A percentile compares a stretch with the other conserved stretches of the same genome.
These are phyloP conservation scores for Drosophila busckii DNA, from an alignment of 1,140 invertebrate species.

Conservation along the genomic window DNA sequence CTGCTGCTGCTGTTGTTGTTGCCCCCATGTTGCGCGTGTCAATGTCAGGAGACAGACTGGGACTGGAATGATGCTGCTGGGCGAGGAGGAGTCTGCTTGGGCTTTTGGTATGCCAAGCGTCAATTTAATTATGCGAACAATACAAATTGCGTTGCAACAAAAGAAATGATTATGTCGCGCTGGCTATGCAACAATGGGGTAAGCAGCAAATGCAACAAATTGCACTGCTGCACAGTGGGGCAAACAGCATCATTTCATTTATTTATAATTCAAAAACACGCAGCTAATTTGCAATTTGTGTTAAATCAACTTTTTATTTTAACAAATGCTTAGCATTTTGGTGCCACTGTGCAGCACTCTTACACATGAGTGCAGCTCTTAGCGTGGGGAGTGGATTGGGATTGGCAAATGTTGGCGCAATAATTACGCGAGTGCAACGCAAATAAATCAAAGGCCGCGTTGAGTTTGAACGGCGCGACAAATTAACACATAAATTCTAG, in stretches of 20 bases:
- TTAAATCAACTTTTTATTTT: too few relatives aligned
- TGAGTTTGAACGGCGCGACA: slow-evolving; percentile 60
- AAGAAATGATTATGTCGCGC: slow-evolving; percentile 68
- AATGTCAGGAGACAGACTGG: slow-evolving; percentile 44
- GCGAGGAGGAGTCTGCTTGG: not conserved
- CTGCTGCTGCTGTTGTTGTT: not conserved
- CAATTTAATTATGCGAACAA: slow-evolving; percentile 77
- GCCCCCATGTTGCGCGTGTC: slow-evolving; percentile 53
- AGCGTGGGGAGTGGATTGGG: too few relatives aligned
- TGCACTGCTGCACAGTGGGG: slow-evolving; percentile 15
- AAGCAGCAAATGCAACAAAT: slow-evolving; percentile 62
- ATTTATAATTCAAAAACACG: too few relatives aligned
- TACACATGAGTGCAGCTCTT: too few relatives aligned
- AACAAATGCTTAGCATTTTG: too few relatives aligned
- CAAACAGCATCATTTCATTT: too few relatives aligned
- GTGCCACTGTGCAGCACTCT: not conserved
- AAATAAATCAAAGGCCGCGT: slow-evolving; percentile 69
- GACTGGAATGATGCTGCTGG: not conserved
- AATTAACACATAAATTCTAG: slow-evolving; percentile 77
- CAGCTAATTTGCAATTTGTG: too few relatives aligned
- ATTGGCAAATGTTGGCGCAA: slow-evolving; percentile 32
- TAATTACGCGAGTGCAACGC: slow-evolving; percentile 24
- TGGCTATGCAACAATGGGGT: slow-evolving; percentile 16
- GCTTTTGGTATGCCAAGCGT: slow-evolving; percentile 61
- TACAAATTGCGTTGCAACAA: slow-evolving; percentile 67